These are phyloP conservation scores for Parochlus steinenii DNA, from an alignment of 2,888 invertebrate genomes.

Conservation along the genomic window DNA sequence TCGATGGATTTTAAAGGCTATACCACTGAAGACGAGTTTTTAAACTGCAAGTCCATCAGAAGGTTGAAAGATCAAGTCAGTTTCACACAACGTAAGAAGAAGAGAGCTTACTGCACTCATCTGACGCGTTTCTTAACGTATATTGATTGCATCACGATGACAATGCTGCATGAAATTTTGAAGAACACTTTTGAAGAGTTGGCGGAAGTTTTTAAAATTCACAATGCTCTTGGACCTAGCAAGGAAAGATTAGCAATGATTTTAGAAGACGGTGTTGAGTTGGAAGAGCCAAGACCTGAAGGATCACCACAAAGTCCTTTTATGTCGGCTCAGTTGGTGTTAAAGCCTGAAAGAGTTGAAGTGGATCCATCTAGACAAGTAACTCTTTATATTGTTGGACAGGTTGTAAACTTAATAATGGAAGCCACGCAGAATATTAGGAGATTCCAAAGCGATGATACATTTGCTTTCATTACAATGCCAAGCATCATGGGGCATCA, in stretches of 20 bases:
- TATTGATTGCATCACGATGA: constrained; percentile 53
- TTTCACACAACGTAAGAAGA: constrained; percentile 74
- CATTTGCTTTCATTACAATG: constrained; percentile 58
- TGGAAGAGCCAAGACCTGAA: constrained; percentile 33
- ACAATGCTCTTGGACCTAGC: constrained; percentile 36
- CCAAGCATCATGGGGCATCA: constrained; percentile 8
- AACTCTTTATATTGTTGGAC: constrained; percentile 38
- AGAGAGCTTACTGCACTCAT: constrained; percentile 61
- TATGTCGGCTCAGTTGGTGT: constrained; percentile 40
- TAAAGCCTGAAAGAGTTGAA: constrained; percentile 39
- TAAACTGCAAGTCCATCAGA: constrained; percentile 34
- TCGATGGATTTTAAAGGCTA: constrained; percentile 63
- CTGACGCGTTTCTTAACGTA: constrained; percentile 57
- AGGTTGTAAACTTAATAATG: constrained; percentile 46
- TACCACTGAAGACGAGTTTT: constrained; percentile 49
- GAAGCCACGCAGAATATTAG: constrained; percentile 50
- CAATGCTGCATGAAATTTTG: constrained; percentile 47
- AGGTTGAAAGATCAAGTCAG: constrained; percentile 55
- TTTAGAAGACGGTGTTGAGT: constrained; percentile 30
- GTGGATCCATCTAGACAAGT: constrained; percentile 31
- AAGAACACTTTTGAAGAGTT: constrained; percentile 43
- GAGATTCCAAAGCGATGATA: constrained; percentile 52
- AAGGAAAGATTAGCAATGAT: constrained; percentile 27
- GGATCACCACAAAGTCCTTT: constrained; percentile 29
- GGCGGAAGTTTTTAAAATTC: constrained; percentile 35